Conservation (phyloP, 2,113 vertebrate species). For the Plecotus auritus region DNA sequence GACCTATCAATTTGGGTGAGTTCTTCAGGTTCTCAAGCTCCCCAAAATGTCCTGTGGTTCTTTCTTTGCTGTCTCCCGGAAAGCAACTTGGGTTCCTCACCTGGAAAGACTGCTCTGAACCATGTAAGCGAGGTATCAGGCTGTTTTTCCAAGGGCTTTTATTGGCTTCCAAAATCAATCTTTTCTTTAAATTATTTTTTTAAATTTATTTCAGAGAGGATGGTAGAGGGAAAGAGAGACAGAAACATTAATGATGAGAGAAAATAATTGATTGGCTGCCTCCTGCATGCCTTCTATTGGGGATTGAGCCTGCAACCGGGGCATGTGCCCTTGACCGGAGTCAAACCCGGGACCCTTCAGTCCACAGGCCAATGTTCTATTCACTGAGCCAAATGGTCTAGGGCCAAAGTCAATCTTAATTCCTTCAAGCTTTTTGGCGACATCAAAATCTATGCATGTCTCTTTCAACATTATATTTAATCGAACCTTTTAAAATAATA, state of each 20-base stretch:
- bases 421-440: neutral
- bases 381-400: no score
- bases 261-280: no score
- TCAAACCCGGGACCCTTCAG: no score
- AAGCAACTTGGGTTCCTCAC: neutral
- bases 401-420: neutral
- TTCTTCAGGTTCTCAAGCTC: neutral
- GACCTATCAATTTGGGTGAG: neutral
- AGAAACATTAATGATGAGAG: no score
- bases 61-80: neutral
- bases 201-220: no score
- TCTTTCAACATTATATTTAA: neutral
- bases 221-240: no score
- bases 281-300: no score
- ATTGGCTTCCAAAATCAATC: neutral
- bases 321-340: no score
- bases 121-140: neutral
- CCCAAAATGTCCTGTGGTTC: neutral
- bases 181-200: neutral
- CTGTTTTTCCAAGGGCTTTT: neutral
- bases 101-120: neutral
- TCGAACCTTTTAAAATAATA: neutral
- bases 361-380: no score
- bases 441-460: neutral
- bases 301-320: no score